phyloP scores from a whole-genome alignment of 2,113 vertebrate genomes.

The Oreochromis spilurus region DNA sequence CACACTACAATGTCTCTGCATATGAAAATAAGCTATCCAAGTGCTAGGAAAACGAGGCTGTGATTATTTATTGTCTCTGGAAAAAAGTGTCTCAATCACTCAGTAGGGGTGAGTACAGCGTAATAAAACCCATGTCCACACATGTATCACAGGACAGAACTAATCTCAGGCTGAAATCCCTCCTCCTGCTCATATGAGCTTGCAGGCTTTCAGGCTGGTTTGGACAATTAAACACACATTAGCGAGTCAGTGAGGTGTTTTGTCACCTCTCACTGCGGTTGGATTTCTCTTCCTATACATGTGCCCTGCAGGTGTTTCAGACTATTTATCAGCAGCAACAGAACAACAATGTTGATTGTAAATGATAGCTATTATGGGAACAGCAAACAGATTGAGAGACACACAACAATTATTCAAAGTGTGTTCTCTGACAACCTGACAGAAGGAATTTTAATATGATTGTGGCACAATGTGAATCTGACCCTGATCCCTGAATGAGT shows the following conservation, averaged over 20 bases:
- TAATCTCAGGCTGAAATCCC: neutral
- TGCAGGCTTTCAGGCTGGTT: neutral
- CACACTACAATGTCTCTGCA: neutral
- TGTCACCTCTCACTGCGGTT: neutral
- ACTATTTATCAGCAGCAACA: neutral
- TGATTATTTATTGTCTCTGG: neutral
- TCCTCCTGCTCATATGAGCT: neutral
- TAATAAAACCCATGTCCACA: conserved; percentile 38
- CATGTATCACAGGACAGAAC: neutral
- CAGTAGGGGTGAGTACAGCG: conserved; percentile 28
- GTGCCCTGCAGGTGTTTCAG: conserved; percentile 3
- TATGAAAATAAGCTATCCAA: neutral
- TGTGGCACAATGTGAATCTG: conserved; percentile 12
- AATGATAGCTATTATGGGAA: neutral
- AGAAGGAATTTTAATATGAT: conserved; percentile 31
- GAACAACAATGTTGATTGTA: neutral
- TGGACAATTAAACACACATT: conserved; percentile 52
- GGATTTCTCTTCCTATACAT: neutral
- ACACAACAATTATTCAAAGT: neutral
- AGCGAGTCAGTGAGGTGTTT: conserved; percentile 24
- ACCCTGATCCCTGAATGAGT: conserved; percentile 28
- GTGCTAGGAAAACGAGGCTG: neutral
- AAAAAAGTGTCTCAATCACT: conserved; percentile 8
- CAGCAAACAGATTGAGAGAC: neutral
- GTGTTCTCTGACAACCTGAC: conserved; percentile 1